phyloP scores from a whole-genome alignment of 1,140 invertebrate genomes.

The Sycophila sp. region DNA sequence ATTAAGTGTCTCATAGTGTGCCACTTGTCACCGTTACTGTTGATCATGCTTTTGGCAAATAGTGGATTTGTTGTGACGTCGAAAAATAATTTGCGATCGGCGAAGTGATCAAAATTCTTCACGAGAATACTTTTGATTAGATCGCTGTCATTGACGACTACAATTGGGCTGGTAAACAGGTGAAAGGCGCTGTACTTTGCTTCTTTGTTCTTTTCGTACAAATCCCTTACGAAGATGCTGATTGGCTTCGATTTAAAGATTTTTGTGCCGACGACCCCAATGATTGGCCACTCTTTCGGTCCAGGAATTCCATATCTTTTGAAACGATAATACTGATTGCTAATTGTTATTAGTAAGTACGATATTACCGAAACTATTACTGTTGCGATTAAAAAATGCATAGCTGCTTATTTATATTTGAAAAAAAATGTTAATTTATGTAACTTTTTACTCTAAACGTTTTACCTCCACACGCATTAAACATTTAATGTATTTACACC shows the following conservation, averaged over 20 bases:
- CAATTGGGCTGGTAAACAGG: conserved; percentile 60
- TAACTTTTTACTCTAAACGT: no score
- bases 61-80: conserved; percentile 63
- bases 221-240: neutral
- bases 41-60: conserved; percentile 64
- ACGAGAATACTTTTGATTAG: conserved; percentile 70
- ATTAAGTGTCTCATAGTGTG: conserved; percentile 68
- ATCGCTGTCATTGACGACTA: conserved; percentile 71
- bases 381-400: no score
- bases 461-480: no score
- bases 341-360: no score
- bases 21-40: conserved; percentile 69
- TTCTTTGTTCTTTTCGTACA: conserved; percentile 10
- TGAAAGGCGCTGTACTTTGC: conserved; percentile 15
- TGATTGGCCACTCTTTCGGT: neutral
- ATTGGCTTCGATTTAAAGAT: neutral
- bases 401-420: no score
- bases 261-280: neutral
- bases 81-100: conserved; percentile 64
- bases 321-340: no score
- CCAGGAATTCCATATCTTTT: no score
- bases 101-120: conserved; percentile 74
- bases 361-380: no score
- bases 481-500: no score
- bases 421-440: no score